A percentile compares a stretch with the other conserved stretches of the same genome.
These are phyloP conservation scores for Stegana nigrithorax DNA, from an alignment of 2,888 invertebrate species.

Conservation along the genomic window DNA sequence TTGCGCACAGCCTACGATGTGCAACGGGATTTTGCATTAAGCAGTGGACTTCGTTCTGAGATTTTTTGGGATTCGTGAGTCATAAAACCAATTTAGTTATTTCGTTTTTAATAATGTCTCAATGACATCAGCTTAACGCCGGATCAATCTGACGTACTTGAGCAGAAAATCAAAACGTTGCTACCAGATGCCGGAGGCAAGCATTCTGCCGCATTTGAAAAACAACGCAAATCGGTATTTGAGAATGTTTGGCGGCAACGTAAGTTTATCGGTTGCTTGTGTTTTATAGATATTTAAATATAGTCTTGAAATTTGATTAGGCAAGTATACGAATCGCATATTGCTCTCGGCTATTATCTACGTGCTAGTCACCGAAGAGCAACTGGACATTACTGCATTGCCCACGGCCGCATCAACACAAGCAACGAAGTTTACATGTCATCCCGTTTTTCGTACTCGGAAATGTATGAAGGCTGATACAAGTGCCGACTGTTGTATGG, in stretches of 20 bases:
- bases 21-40: slow-evolving; percentile 55
- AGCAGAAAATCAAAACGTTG: slow-evolving; percentile 39
- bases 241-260: slow-evolving; percentile 54
- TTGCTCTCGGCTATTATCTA: slow-evolving; percentile 56
- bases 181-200: slow-evolving; percentile 23
- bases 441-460: slow-evolving; percentile 57
- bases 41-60: slow-evolving; percentile 47
- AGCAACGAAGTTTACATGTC: slow-evolving; percentile 44
- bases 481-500: slow-evolving; percentile 58
- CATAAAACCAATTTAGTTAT: background rate
- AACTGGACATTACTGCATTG: slow-evolving; percentile 29
- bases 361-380: slow-evolving; percentile 48
- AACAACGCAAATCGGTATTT: slow-evolving; percentile 41
- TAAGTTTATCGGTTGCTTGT: slow-evolving; percentile 13
- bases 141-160: slow-evolving; percentile 40
- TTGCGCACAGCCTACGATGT: slow-evolving; percentile 49
- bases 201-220: slow-evolving; percentile 23
- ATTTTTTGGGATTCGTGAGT: slow-evolving; percentile 61
- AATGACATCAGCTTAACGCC: slow-evolving; percentile 34
- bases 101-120: background rate
- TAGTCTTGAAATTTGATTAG: slow-evolving; percentile 27
- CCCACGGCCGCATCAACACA: too few relatives aligned
- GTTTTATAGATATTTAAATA: background rate
- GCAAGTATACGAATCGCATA: slow-evolving; percentile 50
- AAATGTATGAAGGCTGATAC: slow-evolving; percentile 48